These are phyloP conservation scores for Ciona savignyi DNA, from an alignment of 23 tunicate genomes.

Conservation along the genomic window DNA sequence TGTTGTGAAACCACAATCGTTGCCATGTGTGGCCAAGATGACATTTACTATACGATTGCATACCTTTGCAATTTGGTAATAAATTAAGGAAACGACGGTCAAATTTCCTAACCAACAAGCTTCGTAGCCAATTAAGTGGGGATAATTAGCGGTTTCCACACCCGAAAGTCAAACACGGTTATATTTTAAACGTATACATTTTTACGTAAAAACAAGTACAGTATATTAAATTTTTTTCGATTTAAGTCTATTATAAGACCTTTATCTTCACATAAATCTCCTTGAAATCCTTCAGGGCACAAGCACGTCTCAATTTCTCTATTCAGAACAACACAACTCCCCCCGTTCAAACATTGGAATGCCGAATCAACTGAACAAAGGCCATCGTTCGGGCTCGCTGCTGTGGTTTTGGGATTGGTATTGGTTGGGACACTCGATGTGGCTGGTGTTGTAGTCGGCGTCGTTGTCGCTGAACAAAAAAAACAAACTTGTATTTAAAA, in stretches of 20 bases:
- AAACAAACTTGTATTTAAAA: too few species aligned
- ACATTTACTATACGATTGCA: too few species aligned
- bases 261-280: slow-evolving; percentile 31
- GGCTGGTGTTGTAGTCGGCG: slow-evolving; percentile 1
- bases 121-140: too few species aligned
- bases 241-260: too few species aligned
- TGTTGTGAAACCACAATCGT: too few species aligned
- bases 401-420: neutral
- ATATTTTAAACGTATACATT: neutral
- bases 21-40: too few species aligned
- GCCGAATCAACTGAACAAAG: neutral
- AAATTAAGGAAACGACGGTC: too few species aligned
- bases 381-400: neutral
- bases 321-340: slow-evolving; percentile 33
- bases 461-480: neutral
- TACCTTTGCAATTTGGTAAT: too few species aligned
- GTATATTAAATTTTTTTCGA: too few species aligned
- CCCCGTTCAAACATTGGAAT: slow-evolving; percentile 33
- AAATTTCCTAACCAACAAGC: too few species aligned
- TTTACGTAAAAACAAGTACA: too few species aligned
- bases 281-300: slow-evolving; percentile 45
- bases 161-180: neutral
- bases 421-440: slow-evolving; percentile 8
- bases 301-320: slow-evolving; percentile 9
- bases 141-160: neutral